A percentile compares a stretch with the other conserved stretches of the same genome.
These are phyloP conservation scores for Cosmorhoe ocellata DNA, from an alignment of 2,888 invertebrate genomes.

Conservation along the genomic window DNA sequence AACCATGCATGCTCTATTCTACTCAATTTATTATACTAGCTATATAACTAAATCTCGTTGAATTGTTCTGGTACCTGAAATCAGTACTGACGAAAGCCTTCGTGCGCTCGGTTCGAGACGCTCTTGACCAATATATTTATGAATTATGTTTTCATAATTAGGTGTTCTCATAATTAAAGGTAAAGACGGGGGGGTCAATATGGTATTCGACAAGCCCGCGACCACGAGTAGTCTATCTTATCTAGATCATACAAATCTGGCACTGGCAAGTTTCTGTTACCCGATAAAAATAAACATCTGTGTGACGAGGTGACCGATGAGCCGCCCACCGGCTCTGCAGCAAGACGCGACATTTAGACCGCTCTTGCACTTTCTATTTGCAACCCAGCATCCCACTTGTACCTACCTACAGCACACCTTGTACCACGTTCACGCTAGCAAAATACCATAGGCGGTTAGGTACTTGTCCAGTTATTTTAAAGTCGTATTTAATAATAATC, in stretches of 20 bases:
- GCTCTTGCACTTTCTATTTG: conserved; percentile 72
- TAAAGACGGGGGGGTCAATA: no score
- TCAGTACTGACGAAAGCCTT: no score
- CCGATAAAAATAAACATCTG: conserved; percentile 62
- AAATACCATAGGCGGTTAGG: conserved; percentile 11
- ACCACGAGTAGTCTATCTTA: conserved; percentile 49
- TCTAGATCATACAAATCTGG: conserved; percentile 64
- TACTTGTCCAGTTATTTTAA: no score
- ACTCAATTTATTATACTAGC: no score
- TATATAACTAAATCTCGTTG: no score
- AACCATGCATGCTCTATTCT: no score
- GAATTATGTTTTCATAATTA: no score
- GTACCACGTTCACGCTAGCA: conserved; percentile 10
- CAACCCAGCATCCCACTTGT: conserved; percentile 50
- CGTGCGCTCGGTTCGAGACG: no score
- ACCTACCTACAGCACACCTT: conserved; percentile 20
- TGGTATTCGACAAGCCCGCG: conserved; percentile 27
- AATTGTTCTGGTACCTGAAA: no score
- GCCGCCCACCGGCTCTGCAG: conserved; percentile 36
- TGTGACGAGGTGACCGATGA: conserved; percentile 33
- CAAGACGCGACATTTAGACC: conserved; percentile 67
- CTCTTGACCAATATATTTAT: no score
- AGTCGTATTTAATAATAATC: no score
- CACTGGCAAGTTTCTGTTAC: conserved; percentile 52
- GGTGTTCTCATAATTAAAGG: no score